Evolutionary conservation across 2,113 vertebrate species (phyloP).

Genomic region (Rhea pennata): DNA sequence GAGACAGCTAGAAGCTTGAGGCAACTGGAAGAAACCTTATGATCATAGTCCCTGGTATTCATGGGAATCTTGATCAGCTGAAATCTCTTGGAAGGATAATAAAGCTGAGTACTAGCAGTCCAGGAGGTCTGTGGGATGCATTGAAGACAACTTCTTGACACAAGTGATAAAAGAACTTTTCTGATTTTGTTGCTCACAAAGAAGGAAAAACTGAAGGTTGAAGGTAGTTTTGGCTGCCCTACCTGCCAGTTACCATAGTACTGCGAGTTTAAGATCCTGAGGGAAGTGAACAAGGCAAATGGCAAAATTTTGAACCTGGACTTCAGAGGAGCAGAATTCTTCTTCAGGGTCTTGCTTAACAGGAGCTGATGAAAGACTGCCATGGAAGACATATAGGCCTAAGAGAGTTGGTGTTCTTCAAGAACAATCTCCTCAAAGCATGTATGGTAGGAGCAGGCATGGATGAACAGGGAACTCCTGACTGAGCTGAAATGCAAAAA

Average conservation of each 20-base stretch:
- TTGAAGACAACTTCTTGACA: background rate
- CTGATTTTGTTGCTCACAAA: background rate
- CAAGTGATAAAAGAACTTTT: background rate
- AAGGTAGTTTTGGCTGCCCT: background rate
- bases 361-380: background rate
- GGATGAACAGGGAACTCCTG: background rate
- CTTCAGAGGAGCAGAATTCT: background rate
- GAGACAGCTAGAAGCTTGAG: background rate
- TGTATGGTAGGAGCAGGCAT: background rate
- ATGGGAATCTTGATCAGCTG: background rate
- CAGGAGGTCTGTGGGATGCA: background rate
- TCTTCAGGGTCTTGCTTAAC: accelerated
- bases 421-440: background rate
- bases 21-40: background rate
- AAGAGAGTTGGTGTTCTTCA: background rate
- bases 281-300: background rate
- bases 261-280: background rate
- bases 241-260: background rate
- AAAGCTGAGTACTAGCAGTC: background rate
- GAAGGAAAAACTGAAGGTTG: background rate
- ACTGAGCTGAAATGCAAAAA: no score
- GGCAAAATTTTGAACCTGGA: background rate
- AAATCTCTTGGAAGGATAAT: background rate
- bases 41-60: background rate
- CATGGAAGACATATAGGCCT: background rate